These are phyloP conservation scores for Diloba caeruleocephala DNA, from an alignment of 2,888 invertebrate genomes.

Conservation along the genomic window DNA sequence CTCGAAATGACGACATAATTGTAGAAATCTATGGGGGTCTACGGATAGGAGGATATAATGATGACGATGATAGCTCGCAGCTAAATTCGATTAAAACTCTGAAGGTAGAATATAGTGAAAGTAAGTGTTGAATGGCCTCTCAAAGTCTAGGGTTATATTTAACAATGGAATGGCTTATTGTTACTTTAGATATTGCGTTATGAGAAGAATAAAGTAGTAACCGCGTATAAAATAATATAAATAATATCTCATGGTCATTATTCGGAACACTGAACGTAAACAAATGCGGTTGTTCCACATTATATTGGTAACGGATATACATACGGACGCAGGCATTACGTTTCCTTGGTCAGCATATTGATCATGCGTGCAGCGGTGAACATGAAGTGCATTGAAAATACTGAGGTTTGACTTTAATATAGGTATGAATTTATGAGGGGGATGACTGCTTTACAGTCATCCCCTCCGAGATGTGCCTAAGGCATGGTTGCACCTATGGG, in stretches of 20 bases:
- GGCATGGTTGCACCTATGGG: too few relatives aligned
- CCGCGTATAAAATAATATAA: slow-evolving; percentile 35
- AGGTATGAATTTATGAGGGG: slow-evolving; percentile 12
- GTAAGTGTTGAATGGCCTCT: slow-evolving; percentile 19
- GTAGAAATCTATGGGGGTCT: too few relatives aligned
- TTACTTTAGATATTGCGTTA: slow-evolving; percentile 30
- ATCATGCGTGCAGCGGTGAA: slow-evolving; percentile 22
- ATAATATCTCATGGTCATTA: slow-evolving; percentile 50
- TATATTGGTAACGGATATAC: slow-evolving; percentile 51
- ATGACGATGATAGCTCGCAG: too few relatives aligned
- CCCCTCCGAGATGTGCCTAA: too few relatives aligned
- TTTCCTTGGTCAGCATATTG: slow-evolving; percentile 50
- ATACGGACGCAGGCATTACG: slow-evolving; percentile 49
- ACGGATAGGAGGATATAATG: too few relatives aligned
- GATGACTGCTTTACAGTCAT: slow-evolving; percentile 5
- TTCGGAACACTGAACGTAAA: slow-evolving; percentile 45
- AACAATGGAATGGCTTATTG: slow-evolving; percentile 34
- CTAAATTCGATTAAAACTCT: too few relatives aligned
- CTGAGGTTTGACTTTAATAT: slow-evolving; percentile 3
- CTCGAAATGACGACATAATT: too few relatives aligned
- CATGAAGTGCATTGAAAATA: slow-evolving; percentile 19
- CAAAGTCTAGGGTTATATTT: slow-evolving; percentile 27
- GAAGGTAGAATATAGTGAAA: slow-evolving; percentile 23
- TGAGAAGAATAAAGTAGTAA: slow-evolving; percentile 43
- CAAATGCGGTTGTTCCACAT: slow-evolving; percentile 46